phyloP scores from a whole-genome alignment of 2,113 vertebrate species.

The Brachypodius melanocephalos region DNA sequence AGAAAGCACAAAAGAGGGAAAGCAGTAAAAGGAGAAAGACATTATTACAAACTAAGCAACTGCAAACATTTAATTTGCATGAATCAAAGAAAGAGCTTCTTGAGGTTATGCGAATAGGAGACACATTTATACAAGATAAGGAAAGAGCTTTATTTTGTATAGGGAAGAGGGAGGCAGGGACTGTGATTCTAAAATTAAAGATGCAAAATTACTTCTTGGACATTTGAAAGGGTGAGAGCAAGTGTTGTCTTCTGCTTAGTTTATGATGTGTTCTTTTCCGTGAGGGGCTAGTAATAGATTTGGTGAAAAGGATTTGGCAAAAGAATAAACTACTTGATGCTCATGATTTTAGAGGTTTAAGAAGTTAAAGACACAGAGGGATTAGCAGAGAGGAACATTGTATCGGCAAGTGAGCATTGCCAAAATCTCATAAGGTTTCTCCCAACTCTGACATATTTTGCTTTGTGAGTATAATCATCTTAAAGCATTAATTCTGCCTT shows the following conservation, averaged over 20 bases:
- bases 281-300: not conserved
- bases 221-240: not conserved
- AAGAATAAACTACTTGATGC: not conserved
- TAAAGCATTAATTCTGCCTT: constrained; percentile 45
- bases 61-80: not conserved
- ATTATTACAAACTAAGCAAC: not conserved
- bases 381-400: not conserved
- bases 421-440: not conserved
- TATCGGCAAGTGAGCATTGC: not conserved
- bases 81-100: not conserved
- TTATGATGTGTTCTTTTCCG: not conserved
- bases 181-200: not conserved
- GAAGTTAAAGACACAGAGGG: not conserved
- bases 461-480: constrained; percentile 27
- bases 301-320: not conserved
- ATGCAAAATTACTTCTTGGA: not conserved
- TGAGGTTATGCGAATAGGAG: not conserved
- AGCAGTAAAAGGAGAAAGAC: not conserved
- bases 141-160: not conserved
- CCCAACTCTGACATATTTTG: not conserved
- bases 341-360: not conserved
- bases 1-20: not conserved
- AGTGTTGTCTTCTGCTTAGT: not conserved
- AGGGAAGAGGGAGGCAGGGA: not conserved
- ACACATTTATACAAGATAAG: not conserved